phyloP scores from a whole-genome alignment of 64 coral and sea anemone genomes.

The Hydrozoanthus tunicans region DNA sequence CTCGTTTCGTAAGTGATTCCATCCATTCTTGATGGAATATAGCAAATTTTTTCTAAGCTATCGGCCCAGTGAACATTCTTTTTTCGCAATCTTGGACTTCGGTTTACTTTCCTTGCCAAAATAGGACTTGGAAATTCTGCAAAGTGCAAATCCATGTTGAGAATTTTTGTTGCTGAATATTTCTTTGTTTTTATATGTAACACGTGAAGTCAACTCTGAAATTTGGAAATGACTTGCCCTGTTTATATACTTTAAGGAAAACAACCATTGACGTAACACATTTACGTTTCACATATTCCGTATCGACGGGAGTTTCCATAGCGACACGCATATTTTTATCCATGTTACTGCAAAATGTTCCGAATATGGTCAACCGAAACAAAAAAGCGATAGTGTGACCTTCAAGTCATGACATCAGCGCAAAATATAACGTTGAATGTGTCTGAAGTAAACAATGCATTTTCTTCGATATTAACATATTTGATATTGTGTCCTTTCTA shows the following conservation, averaged over 20 bases:
- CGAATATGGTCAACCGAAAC: neutral
- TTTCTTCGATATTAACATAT: neutral
- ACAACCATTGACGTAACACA: neutral
- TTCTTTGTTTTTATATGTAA: neutral
- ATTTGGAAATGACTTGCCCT: neutral
- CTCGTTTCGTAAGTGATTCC: neutral
- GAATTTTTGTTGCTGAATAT: neutral
- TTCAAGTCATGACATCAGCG: neutral
- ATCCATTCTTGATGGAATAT: slow-evolving; percentile 41
- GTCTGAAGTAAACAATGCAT: neutral
- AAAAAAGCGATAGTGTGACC: neutral
- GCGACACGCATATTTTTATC: neutral
- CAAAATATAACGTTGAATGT: neutral
- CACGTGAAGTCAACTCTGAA: neutral
- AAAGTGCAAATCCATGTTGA: slow-evolving; percentile 27
- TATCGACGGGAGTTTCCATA: neutral
- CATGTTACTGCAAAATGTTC: neutral
- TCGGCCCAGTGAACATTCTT: slow-evolving; percentile 42
- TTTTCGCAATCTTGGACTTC: neutral
- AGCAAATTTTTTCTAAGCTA: slow-evolving; percentile 24
- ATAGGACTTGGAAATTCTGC: neutral
- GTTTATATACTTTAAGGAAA: neutral
- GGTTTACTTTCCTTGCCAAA: neutral
- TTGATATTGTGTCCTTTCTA: neutral
- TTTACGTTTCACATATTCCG: neutral